Percentiles rank a stretch among this genome's conserved stretches.
phyloP scores from a whole-genome alignment of 2,113 vertebrate genomes.

The Paraplagusia blochii region DNA sequence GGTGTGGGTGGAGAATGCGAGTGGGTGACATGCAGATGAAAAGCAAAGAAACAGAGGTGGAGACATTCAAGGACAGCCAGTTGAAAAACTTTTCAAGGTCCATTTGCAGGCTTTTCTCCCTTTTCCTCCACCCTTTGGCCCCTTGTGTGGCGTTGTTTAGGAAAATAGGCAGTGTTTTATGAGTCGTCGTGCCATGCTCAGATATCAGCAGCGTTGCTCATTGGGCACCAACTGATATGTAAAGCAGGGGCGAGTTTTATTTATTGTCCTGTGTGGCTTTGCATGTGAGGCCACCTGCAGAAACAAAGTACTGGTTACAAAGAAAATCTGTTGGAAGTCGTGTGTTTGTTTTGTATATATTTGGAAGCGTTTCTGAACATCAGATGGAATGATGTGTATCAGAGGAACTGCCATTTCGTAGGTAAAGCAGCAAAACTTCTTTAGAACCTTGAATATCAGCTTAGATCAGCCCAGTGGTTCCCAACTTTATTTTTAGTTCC shows the following conservation, averaged over 20 bases:
- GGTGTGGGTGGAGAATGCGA: conserved; percentile 36
- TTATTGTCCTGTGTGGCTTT: conserved; percentile 22
- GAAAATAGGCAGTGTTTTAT: conserved; percentile 52
- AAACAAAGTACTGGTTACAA: conserved; percentile 47
- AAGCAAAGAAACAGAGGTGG: conserved; percentile 45
- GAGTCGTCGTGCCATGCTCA: conserved; percentile 45
- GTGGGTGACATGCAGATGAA: conserved; percentile 47
- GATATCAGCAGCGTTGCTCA: conserved; percentile 52
- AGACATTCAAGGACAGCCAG: conserved; percentile 53
- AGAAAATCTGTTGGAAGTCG: background rate
- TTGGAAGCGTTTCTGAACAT: conserved; percentile 2
- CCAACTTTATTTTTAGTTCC: too few species aligned
- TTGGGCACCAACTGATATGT: conserved; percentile 59
- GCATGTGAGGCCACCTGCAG: conserved; percentile 54
- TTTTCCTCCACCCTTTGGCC: conserved; percentile 11
- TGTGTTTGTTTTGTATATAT: conserved; percentile 10
- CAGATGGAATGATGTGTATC: conserved; percentile 1
- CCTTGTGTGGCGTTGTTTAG: conserved; percentile 47
- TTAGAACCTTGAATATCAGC: too few species aligned
- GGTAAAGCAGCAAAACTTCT: too few species aligned
- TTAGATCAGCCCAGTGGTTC: too few species aligned
- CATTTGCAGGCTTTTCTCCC: conserved; percentile 26
- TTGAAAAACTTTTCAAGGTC: conserved; percentile 53
- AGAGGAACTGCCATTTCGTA: background rate
- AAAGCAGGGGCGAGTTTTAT: conserved; percentile 53